A percentile compares a stretch with the other conserved stretches of the same genome.
Conservation (phyloP, 1,140 invertebrate species). For the Penaeus chinensis region DNA sequence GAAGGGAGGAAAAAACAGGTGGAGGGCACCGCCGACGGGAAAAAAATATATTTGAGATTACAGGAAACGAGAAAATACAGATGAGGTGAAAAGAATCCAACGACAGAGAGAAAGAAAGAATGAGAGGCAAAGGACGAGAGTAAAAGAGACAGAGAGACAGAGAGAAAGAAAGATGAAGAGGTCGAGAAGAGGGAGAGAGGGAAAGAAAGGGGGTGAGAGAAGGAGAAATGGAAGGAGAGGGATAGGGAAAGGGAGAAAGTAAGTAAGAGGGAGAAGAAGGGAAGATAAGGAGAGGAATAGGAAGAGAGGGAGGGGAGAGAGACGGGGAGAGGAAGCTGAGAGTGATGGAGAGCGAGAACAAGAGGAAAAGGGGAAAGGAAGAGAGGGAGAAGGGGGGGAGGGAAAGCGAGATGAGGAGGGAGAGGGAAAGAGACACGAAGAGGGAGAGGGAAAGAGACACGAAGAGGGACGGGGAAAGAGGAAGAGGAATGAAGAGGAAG, state of each 20-base stretch:
- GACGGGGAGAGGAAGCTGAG: neutral
- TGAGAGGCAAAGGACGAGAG: neutral
- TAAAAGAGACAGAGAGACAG: neutral
- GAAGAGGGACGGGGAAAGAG: neutral
- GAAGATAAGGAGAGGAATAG: slow-evolving; percentile 16
- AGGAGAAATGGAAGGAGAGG: neutral
- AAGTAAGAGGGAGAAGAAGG: neutral
- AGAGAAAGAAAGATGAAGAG: neutral
- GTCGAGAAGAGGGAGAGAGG: neutral
- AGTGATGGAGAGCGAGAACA: neutral
- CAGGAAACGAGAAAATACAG: neutral
- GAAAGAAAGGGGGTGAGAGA: neutral
- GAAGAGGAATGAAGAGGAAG: neutral
- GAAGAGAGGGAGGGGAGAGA: slow-evolving; percentile 5
- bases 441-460: neutral
- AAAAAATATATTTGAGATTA: too few species aligned
- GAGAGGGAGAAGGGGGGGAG: neutral
- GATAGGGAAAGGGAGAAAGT: neutral
- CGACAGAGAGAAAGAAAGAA: neutral
- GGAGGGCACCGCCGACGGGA: too few species aligned
- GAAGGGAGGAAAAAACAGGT: neutral
- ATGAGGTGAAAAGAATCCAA: neutral
- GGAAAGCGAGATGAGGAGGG: neutral
- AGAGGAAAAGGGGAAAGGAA: neutral
- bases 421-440: neutral